These are phyloP conservation scores for Drosophila eugracilis DNA, from an alignment of 1,140 invertebrate genomes.

Conservation along the genomic window DNA sequence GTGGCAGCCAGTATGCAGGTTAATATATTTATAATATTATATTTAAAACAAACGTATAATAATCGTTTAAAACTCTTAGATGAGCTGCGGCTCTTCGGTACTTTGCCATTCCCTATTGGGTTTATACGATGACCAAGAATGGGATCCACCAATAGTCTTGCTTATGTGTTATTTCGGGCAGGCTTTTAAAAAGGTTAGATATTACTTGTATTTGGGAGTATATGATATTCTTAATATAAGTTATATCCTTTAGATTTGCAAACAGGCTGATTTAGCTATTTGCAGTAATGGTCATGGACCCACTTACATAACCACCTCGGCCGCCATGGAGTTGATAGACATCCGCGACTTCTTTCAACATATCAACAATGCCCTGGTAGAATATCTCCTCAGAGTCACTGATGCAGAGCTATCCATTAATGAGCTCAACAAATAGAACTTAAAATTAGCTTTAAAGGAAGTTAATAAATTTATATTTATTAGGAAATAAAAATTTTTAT, in stretches of 20 bases:
- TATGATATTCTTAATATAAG: neutral
- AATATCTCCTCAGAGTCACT: conserved; percentile 25
- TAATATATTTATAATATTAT: neutral
- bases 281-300: conserved; percentile 8
- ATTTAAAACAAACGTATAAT: neutral
- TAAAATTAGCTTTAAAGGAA: no score
- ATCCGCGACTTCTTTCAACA: conserved; percentile 14
- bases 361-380: conserved; percentile 47
- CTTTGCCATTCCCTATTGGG: conserved; percentile 19
- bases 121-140: conserved; percentile 7
- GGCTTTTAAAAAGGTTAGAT: neutral
- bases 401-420: neutral
- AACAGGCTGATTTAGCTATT: conserved; percentile 19
- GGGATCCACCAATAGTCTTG: conserved; percentile 1
- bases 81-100: conserved; percentile 15
- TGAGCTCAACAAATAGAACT: neutral
- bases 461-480: no score
- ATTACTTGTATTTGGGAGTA: no score
- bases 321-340: conserved; percentile 50
- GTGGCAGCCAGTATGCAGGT: conserved; percentile 1
- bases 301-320: conserved; percentile 22
- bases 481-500: no score
- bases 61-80: neutral
- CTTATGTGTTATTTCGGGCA: neutral
- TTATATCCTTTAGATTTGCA: conserved; percentile 13